Base-by-base conservation (phyloP, 1,140 invertebrate species). In the Diorhabda carinulata region DNA sequence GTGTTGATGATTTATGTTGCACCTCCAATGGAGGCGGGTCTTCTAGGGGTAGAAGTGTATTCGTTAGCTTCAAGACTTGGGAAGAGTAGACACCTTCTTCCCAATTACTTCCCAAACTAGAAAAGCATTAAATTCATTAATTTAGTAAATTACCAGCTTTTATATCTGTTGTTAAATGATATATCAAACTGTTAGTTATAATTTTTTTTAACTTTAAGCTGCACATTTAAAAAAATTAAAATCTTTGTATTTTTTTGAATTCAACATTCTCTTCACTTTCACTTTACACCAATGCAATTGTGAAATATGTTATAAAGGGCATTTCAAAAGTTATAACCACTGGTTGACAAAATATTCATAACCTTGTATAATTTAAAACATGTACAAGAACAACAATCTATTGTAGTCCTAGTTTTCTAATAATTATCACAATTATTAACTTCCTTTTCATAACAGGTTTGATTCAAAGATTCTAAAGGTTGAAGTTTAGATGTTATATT, bases 31-130 rank as follows among this genome's bases (percentile, higher is more conserved):
- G 41, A 41, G 3, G 64, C 41, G 52, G 10, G 45, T 74, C 66
- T 64, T 70, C 45, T 56, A 72, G 69, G 6, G 77, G 76, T 8
- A 78, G 57, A n/a, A 81, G 67, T 43, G 73, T 75, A 10, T 72
- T n/a, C 8, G 73, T 70, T 74, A 78, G 77, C 56, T 73, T 66
- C 56, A 81, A 67, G n/a, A 68, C 65, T 67, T 76, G 65, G 3
- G 68, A 45, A 44, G 68, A 70, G 60, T 72, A 79, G n/a, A 78
- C 66, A 44, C 78, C 74, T 73, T 79, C 77, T 63, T 77, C 72
- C 79, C 79, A 81, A 41, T 69, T 69, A 64, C 70, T 69, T 25
- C 78, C 77, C 69, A 81, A 76, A 61, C 79, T 79, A 68, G 47
- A 72, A 68, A 58, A 63, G 61, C n/a, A 56, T n/a, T 56, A 56